Evolutionary conservation across 2,888 invertebrate species (phyloP).

Genomic region (Epiblema foenella): DNA sequence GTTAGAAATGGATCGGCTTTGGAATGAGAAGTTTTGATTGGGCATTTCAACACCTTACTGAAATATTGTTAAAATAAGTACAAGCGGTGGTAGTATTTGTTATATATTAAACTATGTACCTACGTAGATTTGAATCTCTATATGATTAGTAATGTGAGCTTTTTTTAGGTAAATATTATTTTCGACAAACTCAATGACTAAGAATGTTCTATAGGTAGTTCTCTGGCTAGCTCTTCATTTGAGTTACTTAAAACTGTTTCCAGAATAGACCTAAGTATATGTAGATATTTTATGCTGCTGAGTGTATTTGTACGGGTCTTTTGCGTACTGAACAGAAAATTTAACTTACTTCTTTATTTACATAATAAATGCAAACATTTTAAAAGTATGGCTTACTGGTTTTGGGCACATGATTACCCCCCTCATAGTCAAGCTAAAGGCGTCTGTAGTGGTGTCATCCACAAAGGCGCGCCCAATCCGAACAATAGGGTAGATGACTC

Average conservation of each 20-base stretch:
- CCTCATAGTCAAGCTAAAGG: no score
- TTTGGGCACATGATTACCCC: no score
- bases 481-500: no score
- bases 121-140: not conserved
- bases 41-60: no score
- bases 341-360: not conserved
- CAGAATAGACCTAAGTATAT: no score
- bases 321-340: not conserved
- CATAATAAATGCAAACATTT: not conserved
- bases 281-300: not conserved
- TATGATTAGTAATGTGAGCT: constrained; percentile 21
- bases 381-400: not conserved
- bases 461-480: no score
- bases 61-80: constrained; percentile 10
- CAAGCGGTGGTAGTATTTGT: constrained; percentile 17
- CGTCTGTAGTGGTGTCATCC: no score
- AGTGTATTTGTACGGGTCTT: not conserved
- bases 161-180: not conserved
- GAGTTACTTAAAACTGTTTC: no score
- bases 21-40: no score
- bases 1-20: no score
- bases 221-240: no score
- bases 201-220: not conserved
- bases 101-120: constrained; percentile 22
- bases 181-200: constrained; percentile 17